These are phyloP conservation scores for Aegotheles bennettii DNA, from an alignment of 2,113 vertebrate genomes.

Conservation along the genomic window DNA sequence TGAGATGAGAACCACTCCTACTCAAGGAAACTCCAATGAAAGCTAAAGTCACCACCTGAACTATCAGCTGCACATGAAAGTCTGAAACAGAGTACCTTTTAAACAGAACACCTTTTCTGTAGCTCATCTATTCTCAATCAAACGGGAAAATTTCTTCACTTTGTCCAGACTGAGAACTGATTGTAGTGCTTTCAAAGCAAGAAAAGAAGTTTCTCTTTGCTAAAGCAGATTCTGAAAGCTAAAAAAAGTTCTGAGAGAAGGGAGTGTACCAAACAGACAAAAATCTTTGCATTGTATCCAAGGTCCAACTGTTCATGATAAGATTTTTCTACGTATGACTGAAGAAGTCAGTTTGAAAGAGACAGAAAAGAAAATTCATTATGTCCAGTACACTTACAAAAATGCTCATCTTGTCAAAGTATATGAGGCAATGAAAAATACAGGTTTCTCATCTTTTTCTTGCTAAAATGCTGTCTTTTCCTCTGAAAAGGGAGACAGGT, in stretches of 20 bases:
- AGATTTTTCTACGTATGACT: not conserved
- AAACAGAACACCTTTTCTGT: not conserved
- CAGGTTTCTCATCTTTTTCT: not conserved
- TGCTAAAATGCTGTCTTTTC: not conserved
- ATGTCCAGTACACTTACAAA: not conserved
- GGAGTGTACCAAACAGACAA: not conserved
- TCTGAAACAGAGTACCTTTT: not conserved
- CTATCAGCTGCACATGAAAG: not conserved
- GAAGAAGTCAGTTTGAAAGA: not conserved
- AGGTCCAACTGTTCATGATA: not conserved
- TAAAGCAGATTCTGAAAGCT: not conserved
- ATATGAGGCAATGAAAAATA: not conserved
- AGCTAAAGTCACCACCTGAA: not conserved
- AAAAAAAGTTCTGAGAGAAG: too few relatives aligned
- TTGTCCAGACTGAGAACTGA: not conserved
- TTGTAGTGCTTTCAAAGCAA: too few relatives aligned
- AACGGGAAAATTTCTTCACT: not conserved
- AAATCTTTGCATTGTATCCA: not conserved
- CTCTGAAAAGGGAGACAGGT: not conserved
- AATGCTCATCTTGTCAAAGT: not conserved
- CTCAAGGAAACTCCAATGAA: not conserved
- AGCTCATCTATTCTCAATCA: not conserved
- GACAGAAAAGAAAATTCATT: not conserved
- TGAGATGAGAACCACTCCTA: not conserved
- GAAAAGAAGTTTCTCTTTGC: not conserved